Conservation (phyloP, 2,888 invertebrate species). For the Aphodius granarius region DNA sequence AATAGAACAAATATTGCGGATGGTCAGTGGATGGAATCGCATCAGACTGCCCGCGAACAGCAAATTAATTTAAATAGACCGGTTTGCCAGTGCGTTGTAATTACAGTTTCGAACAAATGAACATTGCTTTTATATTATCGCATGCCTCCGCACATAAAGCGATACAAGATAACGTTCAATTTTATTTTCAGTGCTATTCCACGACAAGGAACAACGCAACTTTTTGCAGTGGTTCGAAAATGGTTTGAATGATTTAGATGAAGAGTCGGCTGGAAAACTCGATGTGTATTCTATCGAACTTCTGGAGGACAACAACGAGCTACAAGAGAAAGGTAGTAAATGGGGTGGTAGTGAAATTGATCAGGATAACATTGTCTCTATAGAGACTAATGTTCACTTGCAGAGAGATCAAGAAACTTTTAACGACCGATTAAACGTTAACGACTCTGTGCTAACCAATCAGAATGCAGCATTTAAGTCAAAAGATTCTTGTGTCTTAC, state of each 20-base stretch:
- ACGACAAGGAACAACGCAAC: conserved; percentile 43
- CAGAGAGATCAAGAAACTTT: too few species aligned
- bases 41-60: neutral
- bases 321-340: conserved; percentile 24
- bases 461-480: too few species aligned
- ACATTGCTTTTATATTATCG: neutral
- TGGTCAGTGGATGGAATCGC: neutral
- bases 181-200: conserved; percentile 43
- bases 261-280: neutral
- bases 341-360: too few species aligned
- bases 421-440: too few species aligned
- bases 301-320: conserved; percentile 9
- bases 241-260: conserved; percentile 29
- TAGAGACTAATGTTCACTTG: too few species aligned
- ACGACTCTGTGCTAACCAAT: too few species aligned
- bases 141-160: neutral
- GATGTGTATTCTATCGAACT: conserved; percentile 20
- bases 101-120: conserved; percentile 1
- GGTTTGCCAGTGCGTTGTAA: conserved; percentile 16
- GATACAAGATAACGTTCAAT: neutral
- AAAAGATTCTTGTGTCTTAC: too few species aligned
- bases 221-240: conserved; percentile 42
- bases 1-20: neutral
- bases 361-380: too few species aligned
- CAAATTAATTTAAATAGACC: neutral